phyloP scores from a whole-genome alignment of 1,140 invertebrate genomes.

The Chrysomallon squamiferum region DNA sequence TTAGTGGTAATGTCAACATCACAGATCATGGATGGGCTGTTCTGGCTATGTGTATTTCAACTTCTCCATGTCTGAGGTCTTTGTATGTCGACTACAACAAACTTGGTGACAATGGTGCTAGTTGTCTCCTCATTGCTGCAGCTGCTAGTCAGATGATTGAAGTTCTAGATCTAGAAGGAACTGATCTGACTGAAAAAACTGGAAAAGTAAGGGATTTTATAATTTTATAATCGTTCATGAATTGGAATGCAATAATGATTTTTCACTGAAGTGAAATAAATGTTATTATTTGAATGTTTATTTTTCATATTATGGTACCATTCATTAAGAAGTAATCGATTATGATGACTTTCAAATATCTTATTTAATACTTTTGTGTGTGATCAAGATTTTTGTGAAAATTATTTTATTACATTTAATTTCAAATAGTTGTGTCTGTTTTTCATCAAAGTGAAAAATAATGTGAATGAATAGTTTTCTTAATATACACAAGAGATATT shows the following conservation, averaged over 20 bases:
- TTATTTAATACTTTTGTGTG: no score
- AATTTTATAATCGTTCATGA: no score
- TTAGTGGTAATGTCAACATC: constrained; percentile 50
- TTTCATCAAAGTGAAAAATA: no score
- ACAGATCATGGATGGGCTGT: constrained; percentile 44
- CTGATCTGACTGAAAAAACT: constrained; percentile 38
- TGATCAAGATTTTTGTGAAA: no score
- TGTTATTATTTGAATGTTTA: background rate
- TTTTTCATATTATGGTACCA: background rate
- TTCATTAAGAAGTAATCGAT: background rate
- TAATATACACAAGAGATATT: no score
- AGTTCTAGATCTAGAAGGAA: constrained; percentile 46
- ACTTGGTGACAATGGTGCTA: constrained; percentile 48
- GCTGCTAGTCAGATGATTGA: constrained; percentile 33
- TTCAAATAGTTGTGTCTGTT: no score
- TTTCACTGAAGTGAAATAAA: background rate
- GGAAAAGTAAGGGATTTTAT: constrained; percentile 38
- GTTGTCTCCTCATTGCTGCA: constrained; percentile 39
- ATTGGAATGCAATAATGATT: background rate
- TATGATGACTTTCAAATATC: background rate
- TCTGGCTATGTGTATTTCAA: constrained; percentile 44
- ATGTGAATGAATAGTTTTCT: no score
- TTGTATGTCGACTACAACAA: constrained; percentile 52
- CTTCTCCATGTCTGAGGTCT: constrained; percentile 31
- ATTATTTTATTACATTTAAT: no score